phyloP scores from a whole-genome alignment of 2,797 vertebrate species.

The Harpagifer antarcticus region DNA sequence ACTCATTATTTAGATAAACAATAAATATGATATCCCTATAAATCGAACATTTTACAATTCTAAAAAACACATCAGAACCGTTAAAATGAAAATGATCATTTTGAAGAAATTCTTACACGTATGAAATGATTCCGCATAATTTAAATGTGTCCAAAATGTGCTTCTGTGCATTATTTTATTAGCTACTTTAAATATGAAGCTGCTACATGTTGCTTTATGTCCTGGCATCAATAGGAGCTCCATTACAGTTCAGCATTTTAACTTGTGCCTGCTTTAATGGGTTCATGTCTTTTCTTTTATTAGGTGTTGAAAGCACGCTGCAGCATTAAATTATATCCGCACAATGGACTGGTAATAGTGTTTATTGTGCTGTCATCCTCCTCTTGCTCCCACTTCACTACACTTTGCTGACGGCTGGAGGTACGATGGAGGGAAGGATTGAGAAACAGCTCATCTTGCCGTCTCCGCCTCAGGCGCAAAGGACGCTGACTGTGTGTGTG shows the following conservation, averaged over 20 bases:
- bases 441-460: constrained; percentile 7
- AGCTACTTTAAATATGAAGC: not conserved
- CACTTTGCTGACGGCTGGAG: not conserved
- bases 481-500: constrained; percentile 7
- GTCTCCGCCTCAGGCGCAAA: constrained; percentile 8
- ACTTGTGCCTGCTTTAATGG: not conserved
- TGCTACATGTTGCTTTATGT: not conserved
- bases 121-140: not conserved
- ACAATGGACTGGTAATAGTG: constrained; percentile 7
- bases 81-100: not conserved
- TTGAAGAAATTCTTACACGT: not conserved
- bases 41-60: not conserved
- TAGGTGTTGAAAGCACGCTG: not conserved
- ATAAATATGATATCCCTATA: not conserved
- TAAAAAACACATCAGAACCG: not conserved
- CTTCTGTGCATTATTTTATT: not conserved
- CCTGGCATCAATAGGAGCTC: not conserved
- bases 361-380: constrained; percentile 24
- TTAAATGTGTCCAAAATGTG: not conserved
- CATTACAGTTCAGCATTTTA: constrained; percentile 9
- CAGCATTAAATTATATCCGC: not conserved
- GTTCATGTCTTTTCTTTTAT: not conserved
- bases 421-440: not conserved
- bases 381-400: constrained; percentile 20
- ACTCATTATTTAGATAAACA: not conserved